Evolutionary conservation across 2,797 vertebrate genomes (phyloP).

Genomic region (Anguilla marmorata): DNA sequence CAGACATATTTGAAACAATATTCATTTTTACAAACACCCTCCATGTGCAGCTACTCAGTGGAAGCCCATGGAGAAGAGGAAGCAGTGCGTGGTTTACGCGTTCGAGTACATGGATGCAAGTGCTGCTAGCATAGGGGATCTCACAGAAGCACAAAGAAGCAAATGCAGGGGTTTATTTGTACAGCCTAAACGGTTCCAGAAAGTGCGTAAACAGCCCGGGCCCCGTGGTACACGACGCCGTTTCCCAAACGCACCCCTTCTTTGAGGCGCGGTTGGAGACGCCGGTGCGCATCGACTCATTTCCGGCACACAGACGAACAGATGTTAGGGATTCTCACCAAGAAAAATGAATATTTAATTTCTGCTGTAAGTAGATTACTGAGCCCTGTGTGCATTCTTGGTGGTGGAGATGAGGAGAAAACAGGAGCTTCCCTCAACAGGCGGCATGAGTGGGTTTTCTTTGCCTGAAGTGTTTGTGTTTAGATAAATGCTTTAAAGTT

Average conservation of each 20-base stretch:
- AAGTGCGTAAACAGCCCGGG: constrained; percentile 51
- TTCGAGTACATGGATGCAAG: neutral
- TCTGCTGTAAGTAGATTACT: constrained; percentile 54
- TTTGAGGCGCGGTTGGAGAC: constrained; percentile 55
- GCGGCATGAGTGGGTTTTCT: constrained; percentile 39
- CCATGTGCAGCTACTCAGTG: neutral
- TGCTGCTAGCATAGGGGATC: too few species aligned
- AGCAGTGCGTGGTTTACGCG: neutral
- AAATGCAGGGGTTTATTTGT: constrained; percentile 43
- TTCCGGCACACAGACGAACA: constrained; percentile 55
- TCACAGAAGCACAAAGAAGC: constrained; percentile 16
- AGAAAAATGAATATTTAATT: constrained; percentile 63
- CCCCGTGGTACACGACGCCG: constrained; percentile 47
- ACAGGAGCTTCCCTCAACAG: constrained; percentile 37
- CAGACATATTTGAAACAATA: neutral
- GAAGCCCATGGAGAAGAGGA: neutral
- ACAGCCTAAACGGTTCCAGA: neutral
- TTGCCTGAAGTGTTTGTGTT: constrained; percentile 47
- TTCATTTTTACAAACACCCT: neutral
- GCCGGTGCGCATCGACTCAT: constrained; percentile 53
- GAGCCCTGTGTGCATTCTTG: constrained; percentile 52
- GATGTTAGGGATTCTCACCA: constrained; percentile 53
- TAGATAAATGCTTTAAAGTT: constrained; percentile 42
- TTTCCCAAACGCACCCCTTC: constrained; percentile 49
- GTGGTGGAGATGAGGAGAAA: constrained; percentile 37